Percentiles rank a stretch among this genome's conserved stretches.
phyloP scores from a whole-genome alignment of 2,888 invertebrate genomes.

The Xestia sexstrigata region DNA sequence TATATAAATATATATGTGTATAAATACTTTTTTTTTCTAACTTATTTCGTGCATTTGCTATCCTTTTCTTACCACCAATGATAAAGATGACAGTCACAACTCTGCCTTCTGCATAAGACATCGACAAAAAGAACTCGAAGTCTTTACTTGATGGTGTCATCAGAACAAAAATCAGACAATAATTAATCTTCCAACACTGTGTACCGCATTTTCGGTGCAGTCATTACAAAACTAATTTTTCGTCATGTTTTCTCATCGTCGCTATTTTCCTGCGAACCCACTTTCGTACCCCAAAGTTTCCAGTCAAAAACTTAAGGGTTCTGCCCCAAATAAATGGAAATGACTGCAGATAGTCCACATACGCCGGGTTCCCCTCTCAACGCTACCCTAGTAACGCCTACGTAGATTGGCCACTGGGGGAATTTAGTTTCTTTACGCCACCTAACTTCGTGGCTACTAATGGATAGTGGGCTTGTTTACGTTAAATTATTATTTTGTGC shows the following conservation, averaged over 20 bases:
- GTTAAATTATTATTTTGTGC: slow-evolving; percentile 48
- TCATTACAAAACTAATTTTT: neutral
- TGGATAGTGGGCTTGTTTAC: slow-evolving; percentile 56
- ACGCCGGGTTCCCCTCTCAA: slow-evolving; percentile 8
- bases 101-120: neutral
- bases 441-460: slow-evolving; percentile 63
- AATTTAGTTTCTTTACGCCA: slow-evolving; percentile 66
- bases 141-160: neutral
- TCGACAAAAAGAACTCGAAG: neutral
- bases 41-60: too few species aligned
- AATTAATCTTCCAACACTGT: neutral
- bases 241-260: slow-evolving; percentile 4
- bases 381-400: slow-evolving; percentile 54
- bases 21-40: too few species aligned
- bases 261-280: slow-evolving; percentile 20
- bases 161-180: neutral
- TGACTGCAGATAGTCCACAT: slow-evolving; percentile 46
- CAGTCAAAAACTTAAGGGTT: slow-evolving; percentile 50
- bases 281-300: slow-evolving; percentile 49
- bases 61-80: too few species aligned
- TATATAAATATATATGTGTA: too few species aligned
- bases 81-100: neutral
- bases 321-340: slow-evolving; percentile 52
- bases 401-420: slow-evolving; percentile 68
- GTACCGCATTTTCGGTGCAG: neutral